Conservation (phyloP, 2,888 invertebrate species). For the Melipona bicolor region DNA sequence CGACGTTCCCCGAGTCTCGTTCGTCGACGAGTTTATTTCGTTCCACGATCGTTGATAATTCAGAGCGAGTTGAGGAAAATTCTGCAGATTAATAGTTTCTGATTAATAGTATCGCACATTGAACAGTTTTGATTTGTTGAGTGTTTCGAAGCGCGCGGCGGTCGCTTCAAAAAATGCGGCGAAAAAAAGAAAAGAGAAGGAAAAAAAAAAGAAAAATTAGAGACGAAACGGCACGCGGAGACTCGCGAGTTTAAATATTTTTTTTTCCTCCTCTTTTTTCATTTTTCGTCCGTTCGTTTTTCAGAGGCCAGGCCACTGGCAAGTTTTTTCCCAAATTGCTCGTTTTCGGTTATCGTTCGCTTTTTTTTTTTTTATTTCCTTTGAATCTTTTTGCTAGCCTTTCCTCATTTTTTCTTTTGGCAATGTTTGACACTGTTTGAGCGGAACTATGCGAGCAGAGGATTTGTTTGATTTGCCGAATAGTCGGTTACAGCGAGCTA, state of each 20-base stretch:
- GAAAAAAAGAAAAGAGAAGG: neutral
- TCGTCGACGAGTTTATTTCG: neutral
- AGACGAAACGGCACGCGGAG: neutral
- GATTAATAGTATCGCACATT: neutral
- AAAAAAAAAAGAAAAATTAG: constrained; percentile 15
- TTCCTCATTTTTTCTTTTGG: neutral
- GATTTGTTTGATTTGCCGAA: neutral
- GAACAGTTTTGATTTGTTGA: constrained; percentile 28
- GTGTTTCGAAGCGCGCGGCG: constrained; percentile 7
- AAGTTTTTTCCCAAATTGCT: neutral
- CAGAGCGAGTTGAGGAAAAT: neutral
- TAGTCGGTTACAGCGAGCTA: neutral
- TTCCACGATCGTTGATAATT: neutral
- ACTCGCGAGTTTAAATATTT: constrained; percentile 11
- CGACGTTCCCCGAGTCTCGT: too few species aligned
- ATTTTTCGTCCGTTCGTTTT: neutral
- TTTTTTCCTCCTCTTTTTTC: neutral
- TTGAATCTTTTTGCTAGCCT: too few species aligned
- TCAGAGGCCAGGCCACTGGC: neutral
- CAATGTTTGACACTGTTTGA: neutral
- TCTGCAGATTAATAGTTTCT: constrained; percentile 15
- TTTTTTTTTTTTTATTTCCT: neutral
- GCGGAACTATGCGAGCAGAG: neutral
- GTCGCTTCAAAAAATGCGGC: constrained; percentile 1
- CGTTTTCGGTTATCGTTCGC: neutral